These are phyloP conservation scores for Nephila pilipes DNA, from an alignment of 1,140 invertebrate species.

Conservation along the genomic window DNA sequence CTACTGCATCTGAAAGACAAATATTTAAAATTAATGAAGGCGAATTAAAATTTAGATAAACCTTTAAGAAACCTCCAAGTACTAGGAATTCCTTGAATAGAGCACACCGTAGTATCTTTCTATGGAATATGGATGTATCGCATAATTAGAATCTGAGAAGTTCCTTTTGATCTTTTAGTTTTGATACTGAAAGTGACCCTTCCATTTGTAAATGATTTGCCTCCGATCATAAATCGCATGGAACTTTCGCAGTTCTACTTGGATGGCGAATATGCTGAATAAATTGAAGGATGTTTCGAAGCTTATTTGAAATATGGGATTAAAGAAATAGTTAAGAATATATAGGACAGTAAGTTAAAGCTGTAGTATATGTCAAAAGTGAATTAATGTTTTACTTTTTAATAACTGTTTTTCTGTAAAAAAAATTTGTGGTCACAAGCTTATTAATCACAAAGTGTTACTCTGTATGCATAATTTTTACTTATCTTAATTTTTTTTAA, in stretches of 20 bases:
- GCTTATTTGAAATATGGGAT: neutral
- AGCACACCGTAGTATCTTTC: neutral
- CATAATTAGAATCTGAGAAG: slow-evolving; percentile 25
- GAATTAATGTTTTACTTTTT: too few relatives aligned
- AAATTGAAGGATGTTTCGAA: neutral
- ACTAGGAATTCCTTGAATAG: neutral
- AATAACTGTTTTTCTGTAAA: too few relatives aligned
- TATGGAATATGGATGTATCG: neutral
- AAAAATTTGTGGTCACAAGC: too few relatives aligned
- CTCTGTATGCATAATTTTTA: too few relatives aligned
- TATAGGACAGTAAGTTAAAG: neutral
- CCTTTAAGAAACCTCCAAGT: neutral
- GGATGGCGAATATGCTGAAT: neutral
- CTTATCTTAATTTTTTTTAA: too few relatives aligned
- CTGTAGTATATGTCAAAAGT: too few relatives aligned
- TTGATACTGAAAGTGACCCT: slow-evolving; percentile 36
- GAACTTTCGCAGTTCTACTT: neutral
- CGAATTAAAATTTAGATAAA: slow-evolving; percentile 40
- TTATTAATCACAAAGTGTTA: too few relatives aligned
- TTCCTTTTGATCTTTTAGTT: slow-evolving; percentile 44
- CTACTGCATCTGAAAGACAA: neutral
- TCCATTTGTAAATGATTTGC: slow-evolving; percentile 14
- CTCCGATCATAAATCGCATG: neutral
- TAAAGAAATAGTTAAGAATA: neutral
- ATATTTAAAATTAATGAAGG: slow-evolving; percentile 29